Percentiles rank a stretch among this genome's conserved stretches.
Conservation (phyloP, 2,797 vertebrate species). For the Malurus splendens region DNA sequence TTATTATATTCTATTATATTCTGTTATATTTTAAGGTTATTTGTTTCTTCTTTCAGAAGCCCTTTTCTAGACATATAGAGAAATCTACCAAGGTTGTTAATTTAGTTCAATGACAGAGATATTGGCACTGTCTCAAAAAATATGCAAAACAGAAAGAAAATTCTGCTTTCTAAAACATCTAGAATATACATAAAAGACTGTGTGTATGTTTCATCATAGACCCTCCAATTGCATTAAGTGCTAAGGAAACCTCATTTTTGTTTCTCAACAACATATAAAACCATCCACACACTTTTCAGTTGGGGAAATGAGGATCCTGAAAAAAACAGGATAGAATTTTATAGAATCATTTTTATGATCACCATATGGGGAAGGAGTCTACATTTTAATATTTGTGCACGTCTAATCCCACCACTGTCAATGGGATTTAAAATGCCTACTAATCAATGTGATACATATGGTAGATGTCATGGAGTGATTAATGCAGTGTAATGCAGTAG, state of each 20-base stretch:
- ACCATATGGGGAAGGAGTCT: not conserved
- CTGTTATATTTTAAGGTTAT: not conserved
- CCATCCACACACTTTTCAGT: rapidly evolving
- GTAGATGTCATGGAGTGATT: conserved; percentile 3
- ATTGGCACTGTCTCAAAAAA: not conserved
- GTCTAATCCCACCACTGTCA: conserved; percentile 14
- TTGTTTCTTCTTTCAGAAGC: not conserved
- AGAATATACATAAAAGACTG: not conserved
- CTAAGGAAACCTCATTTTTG: not conserved
- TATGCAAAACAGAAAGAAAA: not conserved
- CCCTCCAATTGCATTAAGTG: not conserved
- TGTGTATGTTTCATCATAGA: not conserved
- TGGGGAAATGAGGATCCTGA: not conserved
- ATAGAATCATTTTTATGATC: not conserved
- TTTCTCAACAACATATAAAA: not conserved
- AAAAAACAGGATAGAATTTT: not conserved
- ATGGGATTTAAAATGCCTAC: conserved; percentile 17
- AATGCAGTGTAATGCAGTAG: conserved; percentile 27
- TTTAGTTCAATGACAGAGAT: not conserved
- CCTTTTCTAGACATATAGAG: not conserved
- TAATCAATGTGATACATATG: conserved; percentile 24
- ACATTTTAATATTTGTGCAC: not conserved
- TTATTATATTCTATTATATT: too few relatives aligned
- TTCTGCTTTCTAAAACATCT: not conserved
- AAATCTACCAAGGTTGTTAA: not conserved